phyloP scores from a whole-genome alignment of 2,113 vertebrate genomes.

The Acanthisitta chloris region DNA sequence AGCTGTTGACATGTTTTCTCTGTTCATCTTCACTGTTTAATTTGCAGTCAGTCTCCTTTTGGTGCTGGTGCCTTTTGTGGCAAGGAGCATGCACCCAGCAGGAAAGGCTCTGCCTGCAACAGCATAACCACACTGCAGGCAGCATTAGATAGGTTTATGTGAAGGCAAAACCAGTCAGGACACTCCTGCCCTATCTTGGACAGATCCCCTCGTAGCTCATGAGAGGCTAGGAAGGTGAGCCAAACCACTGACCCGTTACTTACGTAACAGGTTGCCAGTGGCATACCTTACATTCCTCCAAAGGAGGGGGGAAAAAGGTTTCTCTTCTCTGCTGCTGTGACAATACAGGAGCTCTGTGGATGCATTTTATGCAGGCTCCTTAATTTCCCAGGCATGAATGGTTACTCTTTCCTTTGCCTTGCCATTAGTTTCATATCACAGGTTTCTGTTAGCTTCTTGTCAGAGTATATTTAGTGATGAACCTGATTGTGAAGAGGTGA shows the following conservation, averaged over 20 bases:
- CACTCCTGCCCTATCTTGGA: neutral
- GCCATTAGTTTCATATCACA: neutral
- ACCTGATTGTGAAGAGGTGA: neutral
- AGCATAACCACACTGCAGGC: neutral
- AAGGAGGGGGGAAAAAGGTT: accelerated
- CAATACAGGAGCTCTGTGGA: neutral
- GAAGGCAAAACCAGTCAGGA: too few relatives aligned
- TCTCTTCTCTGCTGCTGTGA: neutral
- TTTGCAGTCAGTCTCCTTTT: neutral
- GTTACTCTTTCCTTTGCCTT: neutral
- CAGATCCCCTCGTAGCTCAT: too few relatives aligned
- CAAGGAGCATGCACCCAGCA: neutral
- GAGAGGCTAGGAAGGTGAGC: neutral
- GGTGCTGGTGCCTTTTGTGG: neutral
- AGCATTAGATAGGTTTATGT: neutral
- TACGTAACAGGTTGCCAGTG: neutral
- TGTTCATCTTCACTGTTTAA: neutral
- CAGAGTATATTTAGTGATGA: neutral
- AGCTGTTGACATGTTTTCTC: neutral
- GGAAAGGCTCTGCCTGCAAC: neutral
- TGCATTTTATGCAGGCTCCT: neutral
- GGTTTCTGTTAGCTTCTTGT: neutral
- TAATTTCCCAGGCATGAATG: neutral
- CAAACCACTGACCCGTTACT: neutral
- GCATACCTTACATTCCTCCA: neutral